phyloP scores from a whole-genome alignment of 2,888 invertebrate species.

The Blomia tropicalis region DNA sequence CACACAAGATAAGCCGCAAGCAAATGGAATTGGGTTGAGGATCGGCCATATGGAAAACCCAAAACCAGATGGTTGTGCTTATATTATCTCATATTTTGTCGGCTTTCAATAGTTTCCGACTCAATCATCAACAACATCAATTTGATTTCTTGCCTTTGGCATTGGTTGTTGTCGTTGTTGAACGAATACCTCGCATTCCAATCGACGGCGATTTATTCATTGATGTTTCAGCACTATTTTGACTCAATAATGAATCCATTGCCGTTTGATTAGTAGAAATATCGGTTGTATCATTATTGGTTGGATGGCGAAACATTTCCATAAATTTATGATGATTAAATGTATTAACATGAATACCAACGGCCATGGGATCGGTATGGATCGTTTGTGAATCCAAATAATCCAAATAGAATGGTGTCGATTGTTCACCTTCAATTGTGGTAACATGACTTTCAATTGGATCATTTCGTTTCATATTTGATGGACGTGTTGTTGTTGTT shows the following conservation, averaged over 20 bases:
- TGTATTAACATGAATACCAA: background rate
- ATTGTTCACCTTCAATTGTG: background rate
- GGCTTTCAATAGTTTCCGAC: too few relatives aligned
- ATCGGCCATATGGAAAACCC: too few relatives aligned
- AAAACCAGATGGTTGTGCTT: too few relatives aligned
- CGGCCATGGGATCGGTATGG: background rate
- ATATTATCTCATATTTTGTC: too few relatives aligned
- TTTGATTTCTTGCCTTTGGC: too few relatives aligned
- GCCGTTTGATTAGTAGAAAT: background rate
- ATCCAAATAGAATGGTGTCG: background rate
- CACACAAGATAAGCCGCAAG: too few relatives aligned
- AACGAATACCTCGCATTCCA: too few relatives aligned
- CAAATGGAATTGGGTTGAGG: too few relatives aligned
- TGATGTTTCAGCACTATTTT: too few relatives aligned
- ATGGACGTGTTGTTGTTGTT: background rate
- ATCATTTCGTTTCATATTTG: background rate
- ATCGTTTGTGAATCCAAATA: background rate
- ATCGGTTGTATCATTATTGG: background rate
- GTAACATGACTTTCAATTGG: slow-evolving; percentile 1
- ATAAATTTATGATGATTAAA: slow-evolving; percentile 3
- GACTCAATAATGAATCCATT: background rate
- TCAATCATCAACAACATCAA: too few relatives aligned
- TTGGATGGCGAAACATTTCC: background rate
- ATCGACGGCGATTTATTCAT: too few relatives aligned
- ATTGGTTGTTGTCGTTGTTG: too few relatives aligned